Evolutionary conservation across 1,140 invertebrate genomes (phyloP).

Genomic region (Pogonognathellus flavescens): DNA sequence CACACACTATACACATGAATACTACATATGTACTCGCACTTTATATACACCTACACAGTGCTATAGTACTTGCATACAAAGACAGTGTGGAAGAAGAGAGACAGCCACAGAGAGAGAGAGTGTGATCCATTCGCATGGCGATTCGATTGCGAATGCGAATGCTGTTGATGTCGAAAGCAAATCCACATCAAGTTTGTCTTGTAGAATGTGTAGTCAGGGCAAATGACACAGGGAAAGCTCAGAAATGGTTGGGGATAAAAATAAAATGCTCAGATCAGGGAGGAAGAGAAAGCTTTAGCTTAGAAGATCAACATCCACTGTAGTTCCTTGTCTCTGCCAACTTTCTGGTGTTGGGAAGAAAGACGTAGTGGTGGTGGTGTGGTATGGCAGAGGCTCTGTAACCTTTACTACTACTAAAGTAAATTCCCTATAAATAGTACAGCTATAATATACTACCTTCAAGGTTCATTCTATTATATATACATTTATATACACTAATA

Average conservation of each 20-base stretch:
- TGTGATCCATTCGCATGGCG: not conserved
- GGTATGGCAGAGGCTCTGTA: too few relatives aligned
- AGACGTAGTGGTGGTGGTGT: too few relatives aligned
- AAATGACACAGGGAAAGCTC: slow-evolving; percentile 25
- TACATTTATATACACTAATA: too few relatives aligned
- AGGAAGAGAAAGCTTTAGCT: slow-evolving; percentile 11
- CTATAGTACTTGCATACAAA: too few relatives aligned
- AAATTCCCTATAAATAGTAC: too few relatives aligned
- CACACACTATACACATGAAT: not conserved
- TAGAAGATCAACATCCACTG: not conserved
- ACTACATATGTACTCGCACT: too few relatives aligned
- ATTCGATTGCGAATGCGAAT: slow-evolving; percentile 22
- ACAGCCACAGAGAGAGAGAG: not conserved
- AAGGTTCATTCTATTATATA: too few relatives aligned
- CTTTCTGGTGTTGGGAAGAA: not conserved
- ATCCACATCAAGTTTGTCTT: slow-evolving; percentile 18
- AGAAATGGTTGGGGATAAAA: slow-evolving; percentile 40
- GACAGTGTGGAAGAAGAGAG: not conserved
- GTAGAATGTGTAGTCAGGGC: slow-evolving; percentile 15
- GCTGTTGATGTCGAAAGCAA: slow-evolving; percentile 41
- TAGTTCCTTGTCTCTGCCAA: not conserved
- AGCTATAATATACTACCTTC: too few relatives aligned
- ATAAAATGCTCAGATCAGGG: slow-evolving; percentile 12
- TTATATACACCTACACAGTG: too few relatives aligned
- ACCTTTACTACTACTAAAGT: too few relatives aligned